Conservation (phyloP, 2,888 invertebrate species). For the Argyra leucocephala region DNA sequence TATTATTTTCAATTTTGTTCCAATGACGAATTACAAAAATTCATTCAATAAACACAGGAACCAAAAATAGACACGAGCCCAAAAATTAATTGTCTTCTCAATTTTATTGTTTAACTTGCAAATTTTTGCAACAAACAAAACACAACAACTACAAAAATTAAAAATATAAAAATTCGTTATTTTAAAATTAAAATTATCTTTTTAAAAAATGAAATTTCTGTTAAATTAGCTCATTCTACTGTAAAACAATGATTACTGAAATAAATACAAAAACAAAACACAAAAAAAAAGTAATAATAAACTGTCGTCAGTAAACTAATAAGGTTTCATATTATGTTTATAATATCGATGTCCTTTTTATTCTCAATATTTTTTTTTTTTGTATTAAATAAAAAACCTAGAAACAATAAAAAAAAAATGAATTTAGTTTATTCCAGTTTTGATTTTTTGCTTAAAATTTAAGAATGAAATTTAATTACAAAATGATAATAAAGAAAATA, state of each 20-base stretch:
- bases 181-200: too few relatives aligned
- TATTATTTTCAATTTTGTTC: too few relatives aligned
- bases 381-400: background rate
- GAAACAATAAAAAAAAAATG: background rate
- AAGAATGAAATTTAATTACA: constrained; percentile 7
- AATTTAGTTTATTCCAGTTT: background rate
- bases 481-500: background rate
- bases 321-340: constrained; percentile 5
- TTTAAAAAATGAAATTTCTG: background rate
- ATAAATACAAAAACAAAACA: background rate
- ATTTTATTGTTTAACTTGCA: too few relatives aligned
- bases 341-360: background rate
- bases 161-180: too few relatives aligned
- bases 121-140: too few relatives aligned
- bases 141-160: too few relatives aligned
- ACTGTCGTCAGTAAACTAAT: background rate
- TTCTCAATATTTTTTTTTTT: background rate
- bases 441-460: background rate
- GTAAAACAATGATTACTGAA: constrained; percentile 1
- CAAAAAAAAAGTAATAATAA: background rate
- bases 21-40: too few relatives aligned
- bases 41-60: too few relatives aligned
- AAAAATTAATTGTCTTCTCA: too few relatives aligned
- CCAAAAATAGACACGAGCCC: too few relatives aligned
- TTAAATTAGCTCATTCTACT: constrained; percentile 10